Conservation (phyloP, 1,140 invertebrate genomes). For the Geopemphigus sp. region DNA sequence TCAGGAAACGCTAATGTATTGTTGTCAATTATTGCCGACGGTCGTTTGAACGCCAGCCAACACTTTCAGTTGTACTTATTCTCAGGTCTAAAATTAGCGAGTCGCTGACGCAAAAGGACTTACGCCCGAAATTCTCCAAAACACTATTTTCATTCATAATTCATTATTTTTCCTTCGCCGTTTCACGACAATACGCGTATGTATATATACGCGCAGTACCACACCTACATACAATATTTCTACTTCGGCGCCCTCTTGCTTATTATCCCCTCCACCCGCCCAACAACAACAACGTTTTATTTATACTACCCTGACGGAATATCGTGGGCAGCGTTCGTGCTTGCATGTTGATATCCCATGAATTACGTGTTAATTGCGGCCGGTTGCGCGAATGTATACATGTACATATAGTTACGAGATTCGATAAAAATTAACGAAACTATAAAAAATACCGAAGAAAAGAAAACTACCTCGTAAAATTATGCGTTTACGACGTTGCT, state of each 20-base stretch:
- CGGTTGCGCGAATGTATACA: background rate
- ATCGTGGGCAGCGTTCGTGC: background rate
- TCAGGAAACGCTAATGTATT: constrained; percentile 17
- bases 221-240: background rate
- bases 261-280: too few species aligned
- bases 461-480: background rate
- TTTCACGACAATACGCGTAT: too few species aligned
- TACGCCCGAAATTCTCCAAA: background rate
- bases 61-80: background rate
- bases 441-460: background rate
- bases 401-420: background rate
- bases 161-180: background rate
- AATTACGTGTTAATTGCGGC: constrained; percentile 47
- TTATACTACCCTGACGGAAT: background rate
- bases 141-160: constrained; percentile 24
- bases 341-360: constrained; percentile 43
- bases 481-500: background rate
- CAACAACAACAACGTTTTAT: constrained; percentile 14
- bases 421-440: constrained; percentile 2
- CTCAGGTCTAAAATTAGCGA: constrained; percentile 9
- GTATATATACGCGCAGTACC: background rate
- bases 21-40: constrained; percentile 16
- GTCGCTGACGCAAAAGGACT: background rate
- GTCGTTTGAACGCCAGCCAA: constrained; percentile 2
- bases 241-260: background rate